phyloP scores from a whole-genome alignment of 1,140 invertebrate species.

The Drosophila grimshawi region DNA sequence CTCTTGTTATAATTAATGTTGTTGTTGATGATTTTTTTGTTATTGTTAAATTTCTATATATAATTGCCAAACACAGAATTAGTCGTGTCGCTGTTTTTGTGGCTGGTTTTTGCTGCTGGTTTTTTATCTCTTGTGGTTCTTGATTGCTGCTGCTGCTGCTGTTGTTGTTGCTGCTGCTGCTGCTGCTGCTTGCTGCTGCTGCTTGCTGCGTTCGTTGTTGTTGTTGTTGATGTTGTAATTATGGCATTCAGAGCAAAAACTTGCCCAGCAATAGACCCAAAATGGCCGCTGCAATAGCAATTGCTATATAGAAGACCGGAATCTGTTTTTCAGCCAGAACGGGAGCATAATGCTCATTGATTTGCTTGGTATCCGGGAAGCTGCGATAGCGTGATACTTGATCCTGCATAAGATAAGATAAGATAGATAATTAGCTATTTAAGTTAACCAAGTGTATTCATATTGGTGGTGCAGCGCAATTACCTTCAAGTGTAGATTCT shows the following conservation, averaged over 20 bases:
- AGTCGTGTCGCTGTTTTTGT: constrained; percentile 15
- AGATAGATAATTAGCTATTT: background rate
- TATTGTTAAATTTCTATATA: constrained; percentile 10
- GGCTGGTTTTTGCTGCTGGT: constrained; percentile 29
- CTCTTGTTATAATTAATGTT: background rate
- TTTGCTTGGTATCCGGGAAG: constrained; percentile 58
- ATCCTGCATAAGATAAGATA: constrained; percentile 82
- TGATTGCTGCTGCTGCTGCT: constrained; percentile 30
- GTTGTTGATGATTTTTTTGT: background rate
- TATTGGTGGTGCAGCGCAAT: constrained; percentile 14
- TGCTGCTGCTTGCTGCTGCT: constrained; percentile 31
- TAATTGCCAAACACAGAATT: constrained; percentile 4
- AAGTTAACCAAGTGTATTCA: no score
- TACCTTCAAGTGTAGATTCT: constrained; percentile 93
- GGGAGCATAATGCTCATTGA: constrained; percentile 78
- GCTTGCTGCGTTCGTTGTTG: constrained; percentile 33
- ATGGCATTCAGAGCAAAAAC: constrained; percentile 86
- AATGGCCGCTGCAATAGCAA: constrained; percentile 86
- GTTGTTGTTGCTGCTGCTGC: constrained; percentile 29
- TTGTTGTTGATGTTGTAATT: constrained; percentile 46
- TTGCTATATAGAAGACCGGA: constrained; percentile 85
- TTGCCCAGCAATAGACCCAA: constrained; percentile 87
- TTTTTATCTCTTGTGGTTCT: constrained; percentile 14
- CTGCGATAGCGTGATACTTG: constrained; percentile 86
- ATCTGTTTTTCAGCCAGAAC: constrained; percentile 84